Evolutionary conservation across 2,888 invertebrate genomes (phyloP), one percentile per base, ranked within the genome.

Genomic region (Melieria omissa): DNA sequence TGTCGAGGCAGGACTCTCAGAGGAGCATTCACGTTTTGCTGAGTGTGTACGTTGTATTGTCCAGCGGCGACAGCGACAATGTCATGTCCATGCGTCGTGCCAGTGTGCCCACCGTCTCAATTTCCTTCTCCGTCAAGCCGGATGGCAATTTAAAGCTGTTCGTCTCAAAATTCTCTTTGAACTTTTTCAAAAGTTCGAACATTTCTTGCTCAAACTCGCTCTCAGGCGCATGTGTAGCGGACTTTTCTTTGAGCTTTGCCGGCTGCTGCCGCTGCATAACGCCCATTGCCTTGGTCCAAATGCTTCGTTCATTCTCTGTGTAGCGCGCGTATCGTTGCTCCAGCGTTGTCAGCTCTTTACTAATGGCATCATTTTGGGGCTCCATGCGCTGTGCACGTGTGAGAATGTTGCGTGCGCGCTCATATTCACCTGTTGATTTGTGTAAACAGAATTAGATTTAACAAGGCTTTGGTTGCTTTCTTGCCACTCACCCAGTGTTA

Each of bases 371-470:
- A 80, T 89, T 90, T 6, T 87, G 84, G 0, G 92, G 91, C 73
- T 89, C 88, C 45, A 91, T 76, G 65, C 82, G 83, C 45, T 89
- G 86, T 1, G 93, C 92, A 74, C 83, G 85, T 55, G 88, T 86
- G 7, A 93, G 84, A 77, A 88, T 86, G 58, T 86, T 87, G 74
- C 90, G 89, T 0, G 94, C 93, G 46, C 80, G 80, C 6, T 87
- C 80, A 81, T 89, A 93, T 9, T 92, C 89, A 3, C 89, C 89
- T 76, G 45, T 10, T 6, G 12, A 67, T 29, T 58, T 60, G n/a
- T 29, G 9, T 14, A 42, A 58, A 16, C 10, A 55, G 3, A 65
- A 60, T 49, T 52, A 54, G 44, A 45, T 47, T 57, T 14, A n/a
- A 4, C 1, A 3, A 2, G 9, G 16, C 4, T 57, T 57, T 4